Percentiles rank a stretch among this genome's conserved stretches.
These are phyloP conservation scores for Heterodera carotae DNA, from an alignment of 1,140 invertebrate species.

Conservation along the genomic window DNA sequence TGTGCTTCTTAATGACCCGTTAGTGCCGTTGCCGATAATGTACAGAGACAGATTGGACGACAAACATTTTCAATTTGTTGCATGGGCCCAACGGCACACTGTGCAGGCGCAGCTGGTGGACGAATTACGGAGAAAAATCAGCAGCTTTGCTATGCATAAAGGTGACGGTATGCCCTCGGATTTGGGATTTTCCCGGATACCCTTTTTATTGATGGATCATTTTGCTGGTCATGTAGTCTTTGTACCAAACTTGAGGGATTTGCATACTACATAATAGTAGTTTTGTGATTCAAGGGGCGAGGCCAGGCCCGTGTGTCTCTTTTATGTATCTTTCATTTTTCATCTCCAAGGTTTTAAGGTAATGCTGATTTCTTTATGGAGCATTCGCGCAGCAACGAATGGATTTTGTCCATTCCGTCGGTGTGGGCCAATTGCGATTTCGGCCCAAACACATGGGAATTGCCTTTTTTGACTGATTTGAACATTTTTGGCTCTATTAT, in stretches of 20 bases:
- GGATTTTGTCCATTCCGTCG: constrained; percentile 32
- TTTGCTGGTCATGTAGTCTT: too few species aligned
- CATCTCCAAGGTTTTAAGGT: not conserved
- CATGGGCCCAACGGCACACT: not conserved
- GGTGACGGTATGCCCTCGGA: not conserved
- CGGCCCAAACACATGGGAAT: constrained; percentile 28
- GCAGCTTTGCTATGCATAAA: not conserved
- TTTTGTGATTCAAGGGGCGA: too few species aligned
- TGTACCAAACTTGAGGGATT: too few species aligned
- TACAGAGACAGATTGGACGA: constrained; percentile 1
- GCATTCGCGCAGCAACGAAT: constrained; percentile 25
- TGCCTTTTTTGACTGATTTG: constrained; percentile 30
- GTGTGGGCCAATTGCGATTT: constrained; percentile 41
- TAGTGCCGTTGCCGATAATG: constrained; percentile 9
- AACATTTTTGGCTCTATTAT: constrained; percentile 24
- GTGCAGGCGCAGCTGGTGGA: not conserved
- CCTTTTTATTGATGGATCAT: too few species aligned
- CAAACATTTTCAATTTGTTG: not conserved
- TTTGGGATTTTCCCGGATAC: too few species aligned
- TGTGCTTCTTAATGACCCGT: constrained; percentile 18
- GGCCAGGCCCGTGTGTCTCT: too few species aligned
- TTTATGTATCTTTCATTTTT: not conserved
- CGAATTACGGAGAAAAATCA: not conserved
- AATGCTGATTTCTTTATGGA: constrained; percentile 11
- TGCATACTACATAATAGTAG: too few species aligned